Base-by-base conservation (phyloP, 2,888 invertebrate genomes). In the Hydropsyche betteni region DNA sequence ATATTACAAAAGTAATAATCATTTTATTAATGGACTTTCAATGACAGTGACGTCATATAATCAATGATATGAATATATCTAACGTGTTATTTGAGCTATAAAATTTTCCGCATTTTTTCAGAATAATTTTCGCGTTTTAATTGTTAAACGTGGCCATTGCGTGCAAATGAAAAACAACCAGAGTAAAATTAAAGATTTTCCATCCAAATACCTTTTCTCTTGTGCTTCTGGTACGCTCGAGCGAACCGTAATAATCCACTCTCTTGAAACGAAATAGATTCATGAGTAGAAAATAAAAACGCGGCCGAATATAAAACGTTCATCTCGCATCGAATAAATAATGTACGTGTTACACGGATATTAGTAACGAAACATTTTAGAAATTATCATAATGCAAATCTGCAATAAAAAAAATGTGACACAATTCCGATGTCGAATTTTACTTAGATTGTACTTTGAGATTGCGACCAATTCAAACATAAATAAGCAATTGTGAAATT, bases 191-290 rank as follows among this genome's bases (percentile, higher is more conserved):
- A 70, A 70, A 34, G 70, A 58, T 72, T 72, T 72, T 72, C 72
- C 72, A 72, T 58, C 38, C 38, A 44, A 72, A 72, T 72, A 61
- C 72, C 72, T 72, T 72, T 72, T 72, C 72, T 72, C 72, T 72
- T 58, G 58, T 55, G 53, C 70, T 14, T 58, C 24, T 58, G 44
- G 38, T 69, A 34, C 53, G 50, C 72, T 50, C 50, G 58, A 72
- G 72, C 58, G 61, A 72, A 55, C 34, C 72, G 44, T 72, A 72
- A 72, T 61, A 72, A 72, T 72, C 58, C 72, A 58, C 72, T 72
- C 72, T 72, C 72, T 36, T 72, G 12, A 70, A 70, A 70, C 51
- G 53, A 34, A 70, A 70, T 70, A 70, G 53, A 53, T 52, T 52
- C 53, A 52, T 36, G 14, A 72, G 2, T 55, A 70, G 70, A 70